Conservation (phyloP, 2,113 vertebrate genomes). For the Spea bombifrons region DNA sequence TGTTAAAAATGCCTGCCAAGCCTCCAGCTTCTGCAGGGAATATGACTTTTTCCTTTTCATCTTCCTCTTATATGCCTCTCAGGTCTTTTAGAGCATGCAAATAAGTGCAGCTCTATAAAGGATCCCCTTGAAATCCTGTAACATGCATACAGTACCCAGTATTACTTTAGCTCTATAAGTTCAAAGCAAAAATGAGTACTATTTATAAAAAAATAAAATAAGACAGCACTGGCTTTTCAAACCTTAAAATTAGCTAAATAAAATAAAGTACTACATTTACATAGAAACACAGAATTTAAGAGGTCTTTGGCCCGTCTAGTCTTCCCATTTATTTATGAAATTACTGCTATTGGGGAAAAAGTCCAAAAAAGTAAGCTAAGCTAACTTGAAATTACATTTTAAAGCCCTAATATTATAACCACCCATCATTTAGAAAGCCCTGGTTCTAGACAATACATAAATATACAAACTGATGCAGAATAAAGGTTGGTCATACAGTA, state of each 20-base stretch:
- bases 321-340: too few species aligned
- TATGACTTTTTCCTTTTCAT: constrained; percentile 47
- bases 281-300: too few species aligned
- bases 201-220: neutral
- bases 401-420: too few species aligned
- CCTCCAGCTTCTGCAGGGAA: constrained; percentile 40
- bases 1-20: constrained; percentile 43
- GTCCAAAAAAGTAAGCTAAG: too few species aligned
- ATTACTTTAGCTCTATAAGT: constrained; percentile 34
- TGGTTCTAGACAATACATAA: too few species aligned
- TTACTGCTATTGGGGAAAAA: too few species aligned
- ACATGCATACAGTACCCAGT: constrained; percentile 38
- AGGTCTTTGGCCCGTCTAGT: too few species aligned
- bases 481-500: too few species aligned
- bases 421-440: too few species aligned
- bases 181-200: constrained; percentile 16
- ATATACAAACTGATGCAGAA: too few species aligned
- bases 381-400: too few species aligned
- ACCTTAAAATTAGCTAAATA: neutral
- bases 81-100: constrained; percentile 44
- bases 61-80: constrained; percentile 36
- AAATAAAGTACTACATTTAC: neutral
- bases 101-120: constrained; percentile 40
- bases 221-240: neutral
- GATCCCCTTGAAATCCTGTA: constrained; percentile 44